phyloP scores from a whole-genome alignment of 2,797 vertebrate genomes.

The Phataginus tetradactyla region DNA sequence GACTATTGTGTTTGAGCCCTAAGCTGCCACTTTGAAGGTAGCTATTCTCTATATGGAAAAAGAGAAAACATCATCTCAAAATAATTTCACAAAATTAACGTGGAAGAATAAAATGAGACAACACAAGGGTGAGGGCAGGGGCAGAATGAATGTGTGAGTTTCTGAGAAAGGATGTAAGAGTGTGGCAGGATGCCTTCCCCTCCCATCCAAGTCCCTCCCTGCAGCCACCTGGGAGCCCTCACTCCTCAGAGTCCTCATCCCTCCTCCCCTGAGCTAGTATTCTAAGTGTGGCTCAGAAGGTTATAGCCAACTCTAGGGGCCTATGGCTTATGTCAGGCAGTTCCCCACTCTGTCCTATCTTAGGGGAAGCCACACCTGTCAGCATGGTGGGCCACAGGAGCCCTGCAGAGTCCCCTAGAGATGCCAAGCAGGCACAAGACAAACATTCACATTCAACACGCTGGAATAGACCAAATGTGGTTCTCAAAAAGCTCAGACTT shows the following conservation, averaged over 20 bases:
- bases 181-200: neutral
- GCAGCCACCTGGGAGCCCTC: neutral
- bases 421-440: conserved; percentile 58
- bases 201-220: neutral
- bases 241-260: neutral
- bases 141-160: neutral
- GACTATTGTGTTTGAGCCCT: neutral
- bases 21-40: conserved; percentile 23
- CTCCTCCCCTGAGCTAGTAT: neutral
- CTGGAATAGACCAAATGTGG: conserved; percentile 64
- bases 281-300: neutral
- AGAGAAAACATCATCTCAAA: conserved; percentile 10
- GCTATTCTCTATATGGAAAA: conserved; percentile 19
- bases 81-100: conserved; percentile 6
- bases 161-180: neutral
- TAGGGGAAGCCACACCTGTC: neutral
- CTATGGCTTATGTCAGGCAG: neutral
- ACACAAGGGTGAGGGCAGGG: neutral
- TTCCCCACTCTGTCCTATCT: conserved; percentile 20
- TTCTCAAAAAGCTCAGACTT: conserved; percentile 74
- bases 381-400: neutral
- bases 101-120: neutral
- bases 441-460: conserved; percentile 58
- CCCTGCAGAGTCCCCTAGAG: neutral
- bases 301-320: neutral